phyloP scores from a whole-genome alignment of 1,140 invertebrate genomes.

The Drosophila punjabiensis region DNA sequence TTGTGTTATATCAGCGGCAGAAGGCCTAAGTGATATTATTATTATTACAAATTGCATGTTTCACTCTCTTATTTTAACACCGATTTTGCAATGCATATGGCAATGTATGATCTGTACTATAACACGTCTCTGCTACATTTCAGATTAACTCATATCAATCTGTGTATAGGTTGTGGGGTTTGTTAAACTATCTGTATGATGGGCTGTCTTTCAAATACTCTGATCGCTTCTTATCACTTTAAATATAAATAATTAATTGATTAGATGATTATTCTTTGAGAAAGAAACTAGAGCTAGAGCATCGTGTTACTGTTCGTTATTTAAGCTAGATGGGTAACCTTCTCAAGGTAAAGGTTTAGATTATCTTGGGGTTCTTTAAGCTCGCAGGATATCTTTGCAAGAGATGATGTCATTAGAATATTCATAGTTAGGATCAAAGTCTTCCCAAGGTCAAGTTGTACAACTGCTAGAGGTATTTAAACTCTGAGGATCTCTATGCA shows the following conservation, averaged over 20 bases:
- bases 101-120: neutral
- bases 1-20: conserved; percentile 39
- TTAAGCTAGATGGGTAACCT: neutral
- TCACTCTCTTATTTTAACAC: conserved; percentile 21
- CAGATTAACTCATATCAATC: conserved; percentile 21
- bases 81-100: neutral
- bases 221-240: conserved; percentile 2
- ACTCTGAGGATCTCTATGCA: neutral
- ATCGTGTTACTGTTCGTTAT: neutral
- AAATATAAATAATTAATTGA: conserved; percentile 13
- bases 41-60: conserved; percentile 32
- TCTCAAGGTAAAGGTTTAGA: too few species aligned
- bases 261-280: neutral
- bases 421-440: too few species aligned
- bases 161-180: neutral
- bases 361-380: neutral
- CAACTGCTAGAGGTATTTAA: neutral
- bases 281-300: neutral
- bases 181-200: conserved; percentile 2
- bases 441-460: neutral
- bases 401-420: neutral
- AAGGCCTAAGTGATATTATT: conserved; percentile 27
- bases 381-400: neutral
- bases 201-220: conserved; percentile 2
- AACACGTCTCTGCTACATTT: conserved; percentile 17